These are phyloP conservation scores for Rynchops niger DNA, from an alignment of 2,113 vertebrate genomes.

Conservation along the genomic window DNA sequence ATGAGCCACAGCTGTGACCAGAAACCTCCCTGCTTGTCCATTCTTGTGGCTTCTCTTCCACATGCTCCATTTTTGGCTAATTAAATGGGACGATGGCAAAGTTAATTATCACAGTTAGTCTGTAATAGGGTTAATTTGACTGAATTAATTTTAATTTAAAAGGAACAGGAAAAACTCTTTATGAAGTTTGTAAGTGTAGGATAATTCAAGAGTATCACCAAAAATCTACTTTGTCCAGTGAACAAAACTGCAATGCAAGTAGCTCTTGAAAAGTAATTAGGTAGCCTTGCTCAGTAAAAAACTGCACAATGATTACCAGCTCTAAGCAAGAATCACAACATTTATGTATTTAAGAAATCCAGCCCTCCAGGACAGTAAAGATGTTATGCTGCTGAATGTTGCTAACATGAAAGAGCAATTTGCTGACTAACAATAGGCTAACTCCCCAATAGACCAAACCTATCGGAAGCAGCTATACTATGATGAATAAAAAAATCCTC, in stretches of 20 bases:
- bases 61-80: not conserved
- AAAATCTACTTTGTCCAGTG: not conserved
- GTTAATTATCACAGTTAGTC: not conserved
- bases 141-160: not conserved
- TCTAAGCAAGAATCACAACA: not conserved
- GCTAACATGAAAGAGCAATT: not conserved
- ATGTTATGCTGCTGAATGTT: not conserved
- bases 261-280: slow-evolving; percentile 1
- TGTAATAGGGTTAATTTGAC: not conserved
- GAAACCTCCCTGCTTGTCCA: not conserved
- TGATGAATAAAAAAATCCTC: not conserved
- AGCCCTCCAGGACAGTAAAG: not conserved
- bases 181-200: not conserved
- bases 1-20: not conserved
- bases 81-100: not conserved
- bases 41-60: not conserved
- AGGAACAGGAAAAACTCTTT: not conserved
- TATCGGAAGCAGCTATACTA: not conserved
- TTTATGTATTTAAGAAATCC: not conserved
- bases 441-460: not conserved
- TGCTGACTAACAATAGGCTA: not conserved
- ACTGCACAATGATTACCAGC: not conserved
- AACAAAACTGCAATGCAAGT: not conserved
- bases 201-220: not conserved
- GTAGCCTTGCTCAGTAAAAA: not conserved